Evolutionary conservation across 2,113 vertebrate species (phyloP).

Genomic region (Lathamus discolor): DNA sequence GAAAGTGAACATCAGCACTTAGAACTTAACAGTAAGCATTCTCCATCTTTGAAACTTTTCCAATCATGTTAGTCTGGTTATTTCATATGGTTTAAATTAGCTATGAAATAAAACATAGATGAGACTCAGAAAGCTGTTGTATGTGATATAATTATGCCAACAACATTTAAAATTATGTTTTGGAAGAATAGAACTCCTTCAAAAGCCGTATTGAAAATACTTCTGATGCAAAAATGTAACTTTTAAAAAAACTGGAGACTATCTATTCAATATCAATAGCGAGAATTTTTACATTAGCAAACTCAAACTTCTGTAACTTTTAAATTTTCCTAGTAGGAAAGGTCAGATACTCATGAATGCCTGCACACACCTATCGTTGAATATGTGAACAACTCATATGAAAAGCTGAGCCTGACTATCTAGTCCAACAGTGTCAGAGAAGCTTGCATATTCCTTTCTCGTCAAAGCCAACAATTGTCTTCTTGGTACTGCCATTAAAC

Average conservation of each 20-base stretch:
- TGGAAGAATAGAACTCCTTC: background rate
- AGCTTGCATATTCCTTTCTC: background rate
- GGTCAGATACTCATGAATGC: background rate
- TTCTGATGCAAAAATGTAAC: background rate
- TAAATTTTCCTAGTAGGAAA: background rate
- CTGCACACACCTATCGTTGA: background rate
- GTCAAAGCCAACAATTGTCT: background rate
- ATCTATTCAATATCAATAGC: background rate
- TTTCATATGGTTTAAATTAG: background rate
- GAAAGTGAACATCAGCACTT: background rate
- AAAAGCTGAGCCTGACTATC: background rate
- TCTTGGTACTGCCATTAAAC: background rate
- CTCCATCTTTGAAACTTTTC: background rate
- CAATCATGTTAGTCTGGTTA: background rate
- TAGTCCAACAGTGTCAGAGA: background rate
- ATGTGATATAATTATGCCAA: background rate
- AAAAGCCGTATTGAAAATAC: background rate
- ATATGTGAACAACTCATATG: background rate
- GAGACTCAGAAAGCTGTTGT: background rate
- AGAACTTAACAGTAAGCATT: background rate
- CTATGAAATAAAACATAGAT: background rate
- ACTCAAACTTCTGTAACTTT: background rate
- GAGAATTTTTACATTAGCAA: background rate
- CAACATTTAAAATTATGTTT: background rate
- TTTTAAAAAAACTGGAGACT: background rate